These are phyloP conservation scores for Mugil cephalus DNA, from an alignment of 2,113 vertebrate species.

Conservation along the genomic window DNA sequence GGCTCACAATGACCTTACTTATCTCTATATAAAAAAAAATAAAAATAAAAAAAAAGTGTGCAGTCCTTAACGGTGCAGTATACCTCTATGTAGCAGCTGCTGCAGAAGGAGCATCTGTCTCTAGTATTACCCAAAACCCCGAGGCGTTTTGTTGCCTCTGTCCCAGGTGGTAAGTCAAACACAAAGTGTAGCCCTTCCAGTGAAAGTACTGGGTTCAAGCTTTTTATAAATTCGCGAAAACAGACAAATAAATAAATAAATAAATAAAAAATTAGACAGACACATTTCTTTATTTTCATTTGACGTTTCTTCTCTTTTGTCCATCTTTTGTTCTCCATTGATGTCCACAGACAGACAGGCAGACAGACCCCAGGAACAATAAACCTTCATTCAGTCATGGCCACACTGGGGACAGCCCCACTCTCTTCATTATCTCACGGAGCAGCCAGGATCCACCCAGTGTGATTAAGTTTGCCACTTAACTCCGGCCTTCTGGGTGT, in stretches of 20 bases:
- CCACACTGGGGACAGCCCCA: constrained; percentile 18
- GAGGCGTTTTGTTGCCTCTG: background rate
- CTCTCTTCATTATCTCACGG: constrained; percentile 58
- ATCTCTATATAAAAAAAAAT: no score
- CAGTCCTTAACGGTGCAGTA: constrained; percentile 22
- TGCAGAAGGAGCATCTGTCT: constrained; percentile 49
- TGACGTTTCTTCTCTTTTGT: background rate
- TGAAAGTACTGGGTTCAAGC: background rate
- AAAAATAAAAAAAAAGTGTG: background rate
- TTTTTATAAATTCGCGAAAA: no score
- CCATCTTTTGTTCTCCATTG: no score
- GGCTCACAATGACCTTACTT: background rate
- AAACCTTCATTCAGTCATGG: background rate
- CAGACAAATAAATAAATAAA: no score
- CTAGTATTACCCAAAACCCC: constrained; percentile 31
- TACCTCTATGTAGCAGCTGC: constrained; percentile 46
- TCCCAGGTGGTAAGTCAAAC: constrained; percentile 20
- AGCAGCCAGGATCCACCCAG: constrained; percentile 69
- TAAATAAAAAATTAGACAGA: no score
- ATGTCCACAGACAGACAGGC: background rate
- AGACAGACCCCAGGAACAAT: background rate
- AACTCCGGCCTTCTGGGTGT: constrained; percentile 30
- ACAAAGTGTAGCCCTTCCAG: background rate
- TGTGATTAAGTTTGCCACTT: constrained; percentile 15
- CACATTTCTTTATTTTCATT: background rate